Percentiles rank a stretch among this genome's conserved stretches.
These are phyloP conservation scores for Tipula vernalis DNA, from an alignment of 2,888 invertebrate genomes.

Conservation along the genomic window DNA sequence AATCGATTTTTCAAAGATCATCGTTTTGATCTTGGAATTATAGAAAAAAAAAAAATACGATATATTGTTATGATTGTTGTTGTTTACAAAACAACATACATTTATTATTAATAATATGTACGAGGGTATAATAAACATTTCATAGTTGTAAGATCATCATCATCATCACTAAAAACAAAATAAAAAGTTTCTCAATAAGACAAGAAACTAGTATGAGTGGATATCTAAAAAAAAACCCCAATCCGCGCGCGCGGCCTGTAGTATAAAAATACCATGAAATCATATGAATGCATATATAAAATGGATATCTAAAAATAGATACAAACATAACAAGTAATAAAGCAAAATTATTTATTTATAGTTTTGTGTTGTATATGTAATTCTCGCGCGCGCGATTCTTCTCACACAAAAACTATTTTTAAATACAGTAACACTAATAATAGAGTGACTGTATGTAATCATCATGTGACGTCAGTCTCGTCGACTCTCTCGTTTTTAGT, in stretches of 20 bases:
- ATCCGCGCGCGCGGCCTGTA: not conserved
- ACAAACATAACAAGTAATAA: not conserved
- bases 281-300: not conserved
- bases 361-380: not conserved
- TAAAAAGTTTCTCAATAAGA: not conserved
- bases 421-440: not conserved
- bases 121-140: not conserved
- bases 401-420: not conserved
- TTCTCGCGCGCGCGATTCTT: not conserved
- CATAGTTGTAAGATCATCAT: not conserved
- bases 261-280: not conserved
- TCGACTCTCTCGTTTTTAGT: not conserved
- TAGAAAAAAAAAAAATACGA: not conserved
- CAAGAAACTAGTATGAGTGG: not conserved
- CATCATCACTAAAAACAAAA: not conserved
- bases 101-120: not conserved
- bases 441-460: not conserved
- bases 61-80: not conserved
- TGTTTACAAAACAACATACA: not conserved
- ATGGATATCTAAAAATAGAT: not conserved
- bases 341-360: not conserved
- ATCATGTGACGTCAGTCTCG: not conserved
- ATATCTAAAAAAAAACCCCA: not conserved
- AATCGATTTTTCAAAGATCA: not conserved
- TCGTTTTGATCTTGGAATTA: not conserved